Conservation (phyloP, 2,113 vertebrate genomes). For the Elephantulus edwardii region DNA sequence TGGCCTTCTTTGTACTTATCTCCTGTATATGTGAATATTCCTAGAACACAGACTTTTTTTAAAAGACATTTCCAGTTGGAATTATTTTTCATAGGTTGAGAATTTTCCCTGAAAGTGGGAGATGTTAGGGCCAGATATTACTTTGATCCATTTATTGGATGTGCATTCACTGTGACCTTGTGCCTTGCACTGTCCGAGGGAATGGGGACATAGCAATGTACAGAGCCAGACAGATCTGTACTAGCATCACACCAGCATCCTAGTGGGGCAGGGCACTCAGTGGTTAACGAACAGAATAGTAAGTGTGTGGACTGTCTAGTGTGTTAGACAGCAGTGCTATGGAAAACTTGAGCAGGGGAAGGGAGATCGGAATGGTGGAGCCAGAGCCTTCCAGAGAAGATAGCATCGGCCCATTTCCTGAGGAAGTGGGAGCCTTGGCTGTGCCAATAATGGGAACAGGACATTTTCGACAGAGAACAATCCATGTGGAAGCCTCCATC, state of each 20-base stretch:
- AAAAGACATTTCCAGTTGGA: slow-evolving; percentile 1
- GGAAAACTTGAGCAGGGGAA: background rate
- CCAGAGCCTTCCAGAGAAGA: background rate
- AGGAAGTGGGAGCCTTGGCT: background rate
- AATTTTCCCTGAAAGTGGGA: background rate
- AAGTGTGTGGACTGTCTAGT: background rate
- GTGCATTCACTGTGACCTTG: background rate
- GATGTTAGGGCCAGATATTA: background rate
- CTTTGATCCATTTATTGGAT: background rate
- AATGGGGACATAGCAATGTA: background rate
- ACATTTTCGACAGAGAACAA: background rate
- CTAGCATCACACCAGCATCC: background rate
- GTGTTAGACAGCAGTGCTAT: background rate
- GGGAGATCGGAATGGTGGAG: background rate
- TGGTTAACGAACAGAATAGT: background rate
- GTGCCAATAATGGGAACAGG: background rate
- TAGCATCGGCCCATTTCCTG: background rate
- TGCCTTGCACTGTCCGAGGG: background rate
- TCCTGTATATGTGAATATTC: background rate
- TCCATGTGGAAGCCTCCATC: background rate
- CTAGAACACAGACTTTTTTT: background rate
- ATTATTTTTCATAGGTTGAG: background rate
- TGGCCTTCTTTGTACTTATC: background rate
- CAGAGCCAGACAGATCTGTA: background rate
- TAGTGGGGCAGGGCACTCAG: background rate